phyloP scores from a whole-genome alignment of 2,888 invertebrate genomes.

The Rhyacophila evoluta region DNA sequence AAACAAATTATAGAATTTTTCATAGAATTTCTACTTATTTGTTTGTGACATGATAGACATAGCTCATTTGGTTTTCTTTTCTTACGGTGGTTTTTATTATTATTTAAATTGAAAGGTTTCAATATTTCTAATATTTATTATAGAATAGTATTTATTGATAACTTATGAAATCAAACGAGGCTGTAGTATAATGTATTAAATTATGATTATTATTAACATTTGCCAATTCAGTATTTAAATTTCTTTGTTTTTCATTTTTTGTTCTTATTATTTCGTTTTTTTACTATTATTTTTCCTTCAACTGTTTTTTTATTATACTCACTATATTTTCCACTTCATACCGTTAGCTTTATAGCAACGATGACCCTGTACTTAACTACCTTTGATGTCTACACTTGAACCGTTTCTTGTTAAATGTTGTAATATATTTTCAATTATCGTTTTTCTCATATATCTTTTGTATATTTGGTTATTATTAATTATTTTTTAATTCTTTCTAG shows the following conservation, averaged over 20 bases:
- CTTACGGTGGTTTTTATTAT: too few species aligned
- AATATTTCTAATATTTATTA: background rate
- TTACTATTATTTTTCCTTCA: background rate
- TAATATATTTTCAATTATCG: constrained; percentile 26
- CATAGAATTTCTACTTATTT: too few species aligned
- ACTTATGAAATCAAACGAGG: background rate
- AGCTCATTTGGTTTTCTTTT: too few species aligned
- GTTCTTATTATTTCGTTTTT: background rate
- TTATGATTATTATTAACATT: background rate
- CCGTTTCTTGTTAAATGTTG: constrained; percentile 31
- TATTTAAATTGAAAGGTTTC: background rate
- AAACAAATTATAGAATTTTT: too few species aligned
- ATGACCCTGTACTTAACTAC: background rate
- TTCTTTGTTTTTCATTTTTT: background rate
- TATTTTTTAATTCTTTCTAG: constrained; percentile 34
- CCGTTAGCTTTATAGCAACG: constrained; percentile 27
- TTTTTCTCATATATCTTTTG: too few species aligned
- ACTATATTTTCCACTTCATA: background rate
- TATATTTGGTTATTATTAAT: constrained; percentile 31
- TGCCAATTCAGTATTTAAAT: constrained; percentile 33
- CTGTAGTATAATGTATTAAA: background rate
- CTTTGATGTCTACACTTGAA: background rate
- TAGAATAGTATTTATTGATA: constrained; percentile 18
- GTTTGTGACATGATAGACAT: too few species aligned
- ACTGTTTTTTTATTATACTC: constrained; percentile 22